Percentiles rank a stretch among this genome's conserved stretches.
Conservation (phyloP, 2,888 invertebrate genomes). For the Eucriotettix oculatus region DNA sequence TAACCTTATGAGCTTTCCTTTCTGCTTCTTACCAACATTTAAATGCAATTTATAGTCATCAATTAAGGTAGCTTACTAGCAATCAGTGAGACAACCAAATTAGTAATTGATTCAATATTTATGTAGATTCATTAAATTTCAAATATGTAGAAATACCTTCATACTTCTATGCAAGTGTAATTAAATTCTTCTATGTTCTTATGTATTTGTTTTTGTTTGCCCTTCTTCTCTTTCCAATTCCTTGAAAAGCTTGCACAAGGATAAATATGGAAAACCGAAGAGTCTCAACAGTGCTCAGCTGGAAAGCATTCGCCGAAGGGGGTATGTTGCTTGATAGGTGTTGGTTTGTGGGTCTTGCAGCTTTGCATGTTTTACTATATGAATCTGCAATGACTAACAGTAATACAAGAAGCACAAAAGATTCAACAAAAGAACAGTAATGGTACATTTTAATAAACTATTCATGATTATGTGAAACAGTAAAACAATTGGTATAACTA, state of each 20-base stretch:
- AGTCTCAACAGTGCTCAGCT: constrained; percentile 60
- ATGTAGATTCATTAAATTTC: not conserved
- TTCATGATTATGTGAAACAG: no score
- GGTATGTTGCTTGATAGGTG: constrained; percentile 38
- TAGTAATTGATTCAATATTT: not conserved
- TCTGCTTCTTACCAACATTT: no score
- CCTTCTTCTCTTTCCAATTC: constrained; percentile 15
- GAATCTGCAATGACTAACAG: no score
- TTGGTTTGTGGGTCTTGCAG: not conserved
- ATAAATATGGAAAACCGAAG: constrained; percentile 70
- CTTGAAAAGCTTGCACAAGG: constrained; percentile 71
- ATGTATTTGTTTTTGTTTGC: constrained; percentile 9
- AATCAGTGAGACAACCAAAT: not conserved
- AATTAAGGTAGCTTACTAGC: no score
- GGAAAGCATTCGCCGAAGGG: constrained; percentile 57
- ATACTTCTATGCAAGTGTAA: not conserved
- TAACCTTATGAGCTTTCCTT: no score
- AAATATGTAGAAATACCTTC: not conserved
- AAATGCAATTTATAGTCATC: no score
- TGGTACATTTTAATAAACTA: no score
- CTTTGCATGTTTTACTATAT: no score
- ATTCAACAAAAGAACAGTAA: no score
- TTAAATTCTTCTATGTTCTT: constrained; percentile 1
- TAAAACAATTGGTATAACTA: no score
- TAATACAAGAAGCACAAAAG: no score